Percentiles rank a stretch among this genome's conserved stretches.
These are phyloP conservation scores for Cosmopolites sordidus DNA, from an alignment of 2,888 invertebrate species.

Conservation along the genomic window DNA sequence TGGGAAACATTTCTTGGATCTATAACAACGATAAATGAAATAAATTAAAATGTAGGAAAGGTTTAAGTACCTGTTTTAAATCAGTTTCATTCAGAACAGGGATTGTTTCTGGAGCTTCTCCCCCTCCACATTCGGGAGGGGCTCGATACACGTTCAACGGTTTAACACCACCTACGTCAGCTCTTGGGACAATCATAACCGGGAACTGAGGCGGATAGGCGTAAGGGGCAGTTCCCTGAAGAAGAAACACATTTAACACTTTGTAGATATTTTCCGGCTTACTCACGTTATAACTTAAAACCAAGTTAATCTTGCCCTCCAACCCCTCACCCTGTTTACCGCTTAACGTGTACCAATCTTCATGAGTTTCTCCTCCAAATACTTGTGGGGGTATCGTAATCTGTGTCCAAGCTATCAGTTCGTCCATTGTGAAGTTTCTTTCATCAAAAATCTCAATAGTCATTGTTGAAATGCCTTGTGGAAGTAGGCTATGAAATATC, in stretches of 20 bases:
- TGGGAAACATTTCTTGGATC: constrained; percentile 96
- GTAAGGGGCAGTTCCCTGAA: constrained; percentile 29
- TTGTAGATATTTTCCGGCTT: too few relatives aligned
- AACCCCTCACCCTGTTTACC: constrained; percentile 93
- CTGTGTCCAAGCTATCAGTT: constrained; percentile 91
- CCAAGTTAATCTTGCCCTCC: constrained; percentile 90
- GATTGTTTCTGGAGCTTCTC: constrained; percentile 33
- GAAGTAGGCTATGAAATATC: constrained; percentile 62
- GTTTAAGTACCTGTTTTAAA: constrained; percentile 56
- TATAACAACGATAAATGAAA: constrained; percentile 44
- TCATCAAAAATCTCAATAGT: constrained; percentile 96
- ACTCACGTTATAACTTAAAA: constrained; percentile 73
- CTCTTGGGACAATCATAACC: constrained; percentile 67
- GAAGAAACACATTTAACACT: too few relatives aligned
- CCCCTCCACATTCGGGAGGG: constrained; percentile 27
- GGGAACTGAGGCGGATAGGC: constrained; percentile 60
- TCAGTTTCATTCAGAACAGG: constrained; percentile 56
- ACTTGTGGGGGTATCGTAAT: constrained; percentile 82
- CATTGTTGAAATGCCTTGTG: constrained; percentile 82
- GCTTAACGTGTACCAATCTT: constrained; percentile 91
- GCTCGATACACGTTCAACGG: constrained; percentile 52
- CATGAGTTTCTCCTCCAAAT: constrained; percentile 81
- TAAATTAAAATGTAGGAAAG: constrained; percentile 2
- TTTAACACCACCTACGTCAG: constrained; percentile 38
- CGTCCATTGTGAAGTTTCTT: constrained; percentile 94